Percentiles rank a stretch among this genome's conserved stretches.
These are phyloP conservation scores for Octodon degus DNA, from an alignment of 2,113 vertebrate species.

Conservation along the genomic window DNA sequence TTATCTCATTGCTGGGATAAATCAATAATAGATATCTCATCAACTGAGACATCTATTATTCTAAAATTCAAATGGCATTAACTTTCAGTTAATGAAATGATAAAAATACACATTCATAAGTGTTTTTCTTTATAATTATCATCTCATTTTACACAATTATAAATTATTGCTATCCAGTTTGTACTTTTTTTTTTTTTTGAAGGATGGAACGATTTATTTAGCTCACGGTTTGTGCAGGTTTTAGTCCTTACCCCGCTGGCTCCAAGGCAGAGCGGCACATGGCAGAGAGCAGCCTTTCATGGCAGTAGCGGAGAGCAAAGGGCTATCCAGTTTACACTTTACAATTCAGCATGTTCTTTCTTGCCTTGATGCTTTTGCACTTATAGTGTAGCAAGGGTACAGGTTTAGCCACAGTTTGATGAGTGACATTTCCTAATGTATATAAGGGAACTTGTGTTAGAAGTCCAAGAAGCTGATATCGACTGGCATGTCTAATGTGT, in stretches of 20 bases:
- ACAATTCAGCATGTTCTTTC: conserved; percentile 3
- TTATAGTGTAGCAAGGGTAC: neutral
- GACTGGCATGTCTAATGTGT: neutral
- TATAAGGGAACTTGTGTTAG: neutral
- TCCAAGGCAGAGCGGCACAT: too few relatives aligned
- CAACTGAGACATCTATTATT: too few relatives aligned
- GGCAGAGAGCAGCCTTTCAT: too few relatives aligned
- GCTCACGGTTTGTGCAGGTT: too few relatives aligned
- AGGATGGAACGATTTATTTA: too few relatives aligned
- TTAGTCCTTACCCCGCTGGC: too few relatives aligned
- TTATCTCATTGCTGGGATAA: too few relatives aligned
- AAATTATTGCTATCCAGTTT: neutral
- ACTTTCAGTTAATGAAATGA: neutral
- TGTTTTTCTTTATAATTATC: neutral
- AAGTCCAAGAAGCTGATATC: neutral
- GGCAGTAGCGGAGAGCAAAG: too few relatives aligned
- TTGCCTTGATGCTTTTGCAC: neutral
- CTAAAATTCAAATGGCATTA: neutral
- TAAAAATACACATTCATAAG: neutral
- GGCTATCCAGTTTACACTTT: neutral
- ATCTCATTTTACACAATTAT: conserved; percentile 5
- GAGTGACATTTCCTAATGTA: neutral
- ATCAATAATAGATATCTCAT: too few relatives aligned
- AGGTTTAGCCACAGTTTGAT: neutral
- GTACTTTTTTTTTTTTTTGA: too few relatives aligned